Evolutionary conservation across 2,797 vertebrate species (phyloP).

Genomic region (Cirrhinus molitorella): DNA sequence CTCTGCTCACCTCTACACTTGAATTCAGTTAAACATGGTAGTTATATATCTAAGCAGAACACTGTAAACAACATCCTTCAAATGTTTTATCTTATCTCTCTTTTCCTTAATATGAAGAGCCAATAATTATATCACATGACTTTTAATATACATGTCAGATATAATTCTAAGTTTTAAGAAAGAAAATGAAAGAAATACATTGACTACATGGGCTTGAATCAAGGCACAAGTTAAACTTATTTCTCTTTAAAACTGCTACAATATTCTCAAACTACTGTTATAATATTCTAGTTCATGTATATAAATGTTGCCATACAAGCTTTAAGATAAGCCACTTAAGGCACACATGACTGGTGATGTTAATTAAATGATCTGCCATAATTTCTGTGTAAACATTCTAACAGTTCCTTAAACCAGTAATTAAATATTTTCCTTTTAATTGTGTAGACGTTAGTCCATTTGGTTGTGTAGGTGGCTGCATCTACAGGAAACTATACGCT

Average conservation of each 20-base stretch:
- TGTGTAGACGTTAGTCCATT: neutral
- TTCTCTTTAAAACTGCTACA: slow-evolving; percentile 25
- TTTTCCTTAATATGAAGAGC: slow-evolving; percentile 16
- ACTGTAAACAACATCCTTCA: slow-evolving; percentile 24
- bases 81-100: neutral
- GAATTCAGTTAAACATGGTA: neutral
- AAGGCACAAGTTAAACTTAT: neutral
- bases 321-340: slow-evolving; percentile 23
- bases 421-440: neutral
- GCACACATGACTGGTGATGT: slow-evolving; percentile 6
- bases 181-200: slow-evolving; percentile 1
- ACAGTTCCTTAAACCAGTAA: slow-evolving; percentile 7
- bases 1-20: slow-evolving; percentile 16
- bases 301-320: slow-evolving; percentile 16
- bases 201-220: neutral
- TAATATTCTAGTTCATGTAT: slow-evolving; percentile 13
- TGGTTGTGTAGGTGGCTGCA: neutral
- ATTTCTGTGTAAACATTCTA: slow-evolving; percentile 12
- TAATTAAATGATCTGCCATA: neutral
- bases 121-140: slow-evolving; percentile 17
- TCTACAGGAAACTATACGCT: slow-evolving; percentile 60
- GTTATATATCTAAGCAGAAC: neutral
- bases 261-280: slow-evolving; percentile 35
- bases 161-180: slow-evolving; percentile 19
- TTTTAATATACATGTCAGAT: neutral